Evolutionary conservation across 2,797 vertebrate genomes (phyloP), one percentile per base, ranked within the genome.

Genomic region (Girardinus metallicus): DNA sequence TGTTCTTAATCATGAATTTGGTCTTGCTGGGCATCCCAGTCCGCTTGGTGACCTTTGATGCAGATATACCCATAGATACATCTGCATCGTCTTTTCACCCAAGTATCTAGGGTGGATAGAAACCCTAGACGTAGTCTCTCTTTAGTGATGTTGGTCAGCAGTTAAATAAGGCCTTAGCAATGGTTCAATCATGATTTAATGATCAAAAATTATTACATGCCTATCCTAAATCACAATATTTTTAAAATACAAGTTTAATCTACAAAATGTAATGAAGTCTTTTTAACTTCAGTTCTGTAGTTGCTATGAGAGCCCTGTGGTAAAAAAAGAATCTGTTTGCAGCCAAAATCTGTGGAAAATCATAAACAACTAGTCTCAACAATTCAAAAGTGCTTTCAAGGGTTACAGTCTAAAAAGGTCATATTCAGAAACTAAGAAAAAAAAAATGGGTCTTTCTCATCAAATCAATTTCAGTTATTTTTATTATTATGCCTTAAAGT

Each of bases 11-110:
- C 36, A 68, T 43, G 11, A 43, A 23, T 2, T 5, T 5, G 21
- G 51, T 51, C 41, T 70, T 13, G 41, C 21, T 66, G 15, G 41
- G 7, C 51, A 21, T 76, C 72, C 71, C 68, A 16, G 75, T n/a
- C 75, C 29, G 70, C 46, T 36, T 6, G 21, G 46, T 80, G 80
- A 83, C 80, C 74, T 80, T 80, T 78, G 11, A 46, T 34, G 16
- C 23, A 29, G 46, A 13, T 29, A 26, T 68, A 68, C 2, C 3
- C 5, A 0, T 23, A 15, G 46, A 16, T 47, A 16, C 16, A 16
- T 16, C 46, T 47, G 7, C 49, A 23, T 51, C 6, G 21, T 51
- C 49, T 51, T 51, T 51, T 51, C 49, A 51, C 21, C 47, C 49
- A 51, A 8, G 0, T 51, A 23, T 51, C 21, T 51, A 51, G 49